These are phyloP conservation scores for Percopsis omiscomaycus DNA, from an alignment of 2,797 vertebrate species.

Conservation along the genomic window DNA sequence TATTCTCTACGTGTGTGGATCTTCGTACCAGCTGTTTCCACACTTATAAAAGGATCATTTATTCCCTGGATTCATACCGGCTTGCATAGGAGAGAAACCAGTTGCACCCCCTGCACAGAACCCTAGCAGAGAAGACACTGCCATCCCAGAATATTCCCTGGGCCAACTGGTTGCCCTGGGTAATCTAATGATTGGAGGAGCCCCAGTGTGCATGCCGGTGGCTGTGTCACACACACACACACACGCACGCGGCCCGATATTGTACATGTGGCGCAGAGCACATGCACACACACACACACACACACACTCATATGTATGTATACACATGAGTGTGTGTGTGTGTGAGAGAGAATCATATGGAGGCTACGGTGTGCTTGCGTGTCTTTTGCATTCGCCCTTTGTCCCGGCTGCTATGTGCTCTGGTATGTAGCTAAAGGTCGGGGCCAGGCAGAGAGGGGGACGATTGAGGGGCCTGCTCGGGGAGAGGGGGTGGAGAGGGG, in stretches of 20 bases:
- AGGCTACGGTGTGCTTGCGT: slow-evolving; percentile 41
- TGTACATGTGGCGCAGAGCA: slow-evolving; percentile 2
- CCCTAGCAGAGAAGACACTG: not conserved
- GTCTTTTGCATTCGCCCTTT: slow-evolving; percentile 71
- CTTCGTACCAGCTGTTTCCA: not conserved
- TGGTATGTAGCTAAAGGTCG: slow-evolving; percentile 81
- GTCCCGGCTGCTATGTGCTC: slow-evolving; percentile 77
- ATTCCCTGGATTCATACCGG: no score
- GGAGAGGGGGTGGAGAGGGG: slow-evolving; percentile 31
- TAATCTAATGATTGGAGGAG: slow-evolving; percentile 30
- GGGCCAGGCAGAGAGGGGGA: slow-evolving; percentile 64
- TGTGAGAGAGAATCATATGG: slow-evolving; percentile 16
- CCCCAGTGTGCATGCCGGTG: slow-evolving; percentile 23
- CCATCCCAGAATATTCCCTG: slow-evolving; percentile 42
- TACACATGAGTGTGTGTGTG: slow-evolving; percentile 6
- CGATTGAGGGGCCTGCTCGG: slow-evolving; percentile 62
- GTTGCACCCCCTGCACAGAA: no score
- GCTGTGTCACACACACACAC: slow-evolving; percentile 30
- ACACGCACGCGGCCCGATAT: slow-evolving; percentile 8
- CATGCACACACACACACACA: no score
- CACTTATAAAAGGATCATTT: no score
- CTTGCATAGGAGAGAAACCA: no score
- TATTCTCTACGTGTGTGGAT: no score
- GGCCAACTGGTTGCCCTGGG: slow-evolving; percentile 38
- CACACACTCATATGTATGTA: no score